phyloP scores from a whole-genome alignment of 2,113 vertebrate genomes.

The Micromys minutus region DNA sequence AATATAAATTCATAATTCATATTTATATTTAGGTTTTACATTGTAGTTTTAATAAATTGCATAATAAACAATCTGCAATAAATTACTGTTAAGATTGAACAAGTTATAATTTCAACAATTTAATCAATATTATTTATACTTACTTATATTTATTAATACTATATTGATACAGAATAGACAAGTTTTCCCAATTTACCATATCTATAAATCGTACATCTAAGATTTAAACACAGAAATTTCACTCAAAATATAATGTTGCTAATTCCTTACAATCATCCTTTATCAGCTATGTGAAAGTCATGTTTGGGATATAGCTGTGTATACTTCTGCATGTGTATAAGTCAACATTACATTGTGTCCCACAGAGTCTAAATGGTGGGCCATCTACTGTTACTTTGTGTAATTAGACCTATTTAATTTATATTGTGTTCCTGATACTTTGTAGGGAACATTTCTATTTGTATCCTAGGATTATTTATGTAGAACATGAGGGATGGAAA shows the following conservation, averaged over 20 bases:
- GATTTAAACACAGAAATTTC: background rate
- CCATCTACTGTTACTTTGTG: background rate
- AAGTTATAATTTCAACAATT: too few relatives aligned
- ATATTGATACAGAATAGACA: background rate
- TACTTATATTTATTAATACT: too few relatives aligned
- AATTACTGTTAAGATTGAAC: background rate
- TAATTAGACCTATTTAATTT: too few relatives aligned
- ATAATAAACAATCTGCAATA: background rate
- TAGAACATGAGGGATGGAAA: background rate
- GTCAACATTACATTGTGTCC: background rate
- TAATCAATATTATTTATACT: background rate
- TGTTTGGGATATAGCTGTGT: background rate
- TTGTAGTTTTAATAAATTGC: background rate
- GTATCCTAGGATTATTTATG: background rate
- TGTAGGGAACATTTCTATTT: background rate
- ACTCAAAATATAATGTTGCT: background rate
- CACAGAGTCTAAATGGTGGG: background rate
- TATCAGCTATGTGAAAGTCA: background rate
- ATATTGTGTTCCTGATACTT: too few relatives aligned
- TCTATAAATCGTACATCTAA: background rate
- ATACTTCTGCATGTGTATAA: background rate
- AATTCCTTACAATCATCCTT: background rate
- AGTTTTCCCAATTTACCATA: background rate
- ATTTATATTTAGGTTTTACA: background rate
- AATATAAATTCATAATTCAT: background rate